phyloP scores from a whole-genome alignment of 2,113 vertebrate genomes.

The Microcebus griseorufus region DNA sequence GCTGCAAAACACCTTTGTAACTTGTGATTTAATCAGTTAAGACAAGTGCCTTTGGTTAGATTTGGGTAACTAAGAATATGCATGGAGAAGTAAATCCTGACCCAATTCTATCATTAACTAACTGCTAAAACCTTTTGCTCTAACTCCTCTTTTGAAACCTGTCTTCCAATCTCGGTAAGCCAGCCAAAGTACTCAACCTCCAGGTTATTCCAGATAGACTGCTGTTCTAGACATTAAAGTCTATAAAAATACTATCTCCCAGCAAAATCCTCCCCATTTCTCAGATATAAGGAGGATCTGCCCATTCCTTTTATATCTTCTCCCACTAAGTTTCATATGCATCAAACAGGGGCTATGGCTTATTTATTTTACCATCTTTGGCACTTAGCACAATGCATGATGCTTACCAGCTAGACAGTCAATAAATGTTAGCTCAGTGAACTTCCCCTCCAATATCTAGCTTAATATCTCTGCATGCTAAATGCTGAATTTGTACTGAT shows the following conservation, averaged over 20 bases:
- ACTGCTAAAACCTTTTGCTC: neutral
- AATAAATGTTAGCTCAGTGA: neutral
- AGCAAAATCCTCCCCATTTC: neutral
- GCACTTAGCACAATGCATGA: neutral
- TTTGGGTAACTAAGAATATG: neutral
- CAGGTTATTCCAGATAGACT: neutral
- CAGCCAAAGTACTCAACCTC: neutral
- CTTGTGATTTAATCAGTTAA: neutral
- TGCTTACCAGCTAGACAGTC: neutral
- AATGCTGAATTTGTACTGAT: neutral
- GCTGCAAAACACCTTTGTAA: constrained; percentile 7
- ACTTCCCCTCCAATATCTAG: neutral
- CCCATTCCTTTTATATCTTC: neutral
- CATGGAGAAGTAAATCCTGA: neutral
- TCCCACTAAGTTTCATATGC: neutral
- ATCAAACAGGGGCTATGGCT: neutral
- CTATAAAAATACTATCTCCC: neutral
- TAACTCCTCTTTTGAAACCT: neutral
- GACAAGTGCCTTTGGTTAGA: constrained; percentile 47
- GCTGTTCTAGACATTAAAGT: neutral
- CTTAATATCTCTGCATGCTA: neutral
- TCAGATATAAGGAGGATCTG: neutral
- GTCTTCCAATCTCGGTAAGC: neutral
- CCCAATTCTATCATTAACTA: constrained; percentile 35
- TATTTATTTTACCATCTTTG: neutral